phyloP scores from a whole-genome alignment of 1,140 invertebrate genomes.

The Drosophila sulfurigaster region DNA sequence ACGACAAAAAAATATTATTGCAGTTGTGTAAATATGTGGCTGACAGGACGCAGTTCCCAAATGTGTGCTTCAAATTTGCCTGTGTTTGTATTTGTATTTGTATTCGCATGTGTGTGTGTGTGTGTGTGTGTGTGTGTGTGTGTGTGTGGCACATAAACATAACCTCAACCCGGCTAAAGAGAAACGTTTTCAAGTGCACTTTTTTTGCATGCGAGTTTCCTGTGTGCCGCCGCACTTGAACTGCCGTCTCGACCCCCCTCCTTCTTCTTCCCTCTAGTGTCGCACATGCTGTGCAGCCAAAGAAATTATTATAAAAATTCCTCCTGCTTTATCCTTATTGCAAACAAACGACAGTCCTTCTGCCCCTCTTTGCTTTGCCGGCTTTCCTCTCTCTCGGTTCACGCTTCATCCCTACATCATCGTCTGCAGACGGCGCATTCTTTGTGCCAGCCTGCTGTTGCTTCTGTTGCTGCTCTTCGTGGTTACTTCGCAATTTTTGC shows the following conservation, averaged over 20 bases:
- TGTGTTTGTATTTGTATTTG: constrained; percentile 20
- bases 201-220: constrained; percentile 73
- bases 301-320: constrained; percentile 66
- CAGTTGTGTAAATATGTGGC: constrained; percentile 74
- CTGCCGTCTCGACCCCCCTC: neutral
- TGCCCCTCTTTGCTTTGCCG: neutral
- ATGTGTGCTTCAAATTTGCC: constrained; percentile 62
- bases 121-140: constrained; percentile 39
- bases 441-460: constrained; percentile 10
- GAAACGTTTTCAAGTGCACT: constrained; percentile 68
- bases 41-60: constrained; percentile 58
- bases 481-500: constrained; percentile 2
- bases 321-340: constrained; percentile 52
- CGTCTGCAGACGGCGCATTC: constrained; percentile 25
- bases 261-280: neutral
- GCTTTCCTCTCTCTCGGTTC: neutral
- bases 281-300: constrained; percentile 45
- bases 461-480: neutral
- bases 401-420: neutral
- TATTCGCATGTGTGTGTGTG: constrained; percentile 28
- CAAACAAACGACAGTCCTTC: constrained; percentile 48
- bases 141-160: constrained; percentile 69
- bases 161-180: constrained; percentile 59
- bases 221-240: constrained; percentile 67
- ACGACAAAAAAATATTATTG: constrained; percentile 80